Base-by-base conservation (phyloP, 2,113 vertebrate species). In the Ceyx cyanopectus region DNA sequence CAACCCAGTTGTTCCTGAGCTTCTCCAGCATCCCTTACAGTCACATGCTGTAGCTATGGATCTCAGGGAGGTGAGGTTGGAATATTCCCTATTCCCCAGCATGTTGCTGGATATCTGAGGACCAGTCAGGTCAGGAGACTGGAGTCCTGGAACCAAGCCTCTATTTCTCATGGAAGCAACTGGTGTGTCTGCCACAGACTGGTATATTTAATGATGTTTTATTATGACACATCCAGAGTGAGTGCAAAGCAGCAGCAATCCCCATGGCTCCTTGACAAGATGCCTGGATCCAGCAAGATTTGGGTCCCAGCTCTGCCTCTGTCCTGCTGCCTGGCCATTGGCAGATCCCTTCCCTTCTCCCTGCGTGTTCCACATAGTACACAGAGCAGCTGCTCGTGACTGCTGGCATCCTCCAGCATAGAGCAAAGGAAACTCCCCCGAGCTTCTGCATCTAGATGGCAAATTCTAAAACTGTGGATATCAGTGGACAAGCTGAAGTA, bases 351-450 rank as follows among this genome's bases (percentile, higher is more conserved):
- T 72, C 51, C 48, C 23, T n/a, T 56, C 5, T 7, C 14, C 8
- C 17, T 51, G 43, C 26, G 34, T 1, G 0, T 41, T 57, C 37
- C 27, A 45, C 0, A 1, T 18, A 30, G 57, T 0, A 2, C n/a
- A 23, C 5, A 15, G n/a, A 40, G 32, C 24, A 50, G 34, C 40
- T n/a, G 34, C 32, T 14, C 50, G 10, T 48, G 6, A 1, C 66
- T 32, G 17, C 26, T 4, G 17, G 24, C 6, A 6, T 51, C 29
- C n/a, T 73, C 62, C 57, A 20, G 32, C 29, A 40, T 54, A 37
- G 66, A 76, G 53, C 15, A 21, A 0, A 6, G 45, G 4, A 0
- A 45, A 27, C 7, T 90, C 34, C 43, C 19, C 16, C 34, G 50
- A 7, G 23, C 29, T 53, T 89, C 40, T 5, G 0, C 19, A n/a